Evolutionary conservation across 2,888 invertebrate genomes (phyloP), one percentile per base, ranked within the genome.

Genomic region (Cordilura impudica): DNA sequence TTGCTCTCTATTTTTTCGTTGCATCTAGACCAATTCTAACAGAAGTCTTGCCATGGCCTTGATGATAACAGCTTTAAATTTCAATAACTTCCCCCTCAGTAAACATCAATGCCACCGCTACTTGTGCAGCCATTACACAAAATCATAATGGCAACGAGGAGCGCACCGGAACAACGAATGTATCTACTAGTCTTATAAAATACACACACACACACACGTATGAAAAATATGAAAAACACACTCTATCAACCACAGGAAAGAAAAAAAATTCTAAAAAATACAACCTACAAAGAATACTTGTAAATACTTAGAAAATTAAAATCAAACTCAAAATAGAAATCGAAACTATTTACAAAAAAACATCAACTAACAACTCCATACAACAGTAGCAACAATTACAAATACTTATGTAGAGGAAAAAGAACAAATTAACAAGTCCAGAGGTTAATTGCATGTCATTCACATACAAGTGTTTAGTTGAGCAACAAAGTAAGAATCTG

Each of bases 371-470:
- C 29, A 43, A 21, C 10, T 4, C 39, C 8, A n/a, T n/a, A n/a
- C n/a, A n/a, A 53, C 51, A n/a, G 4, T 23, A 12, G 14, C 51
- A 7, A 53, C 5, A 23, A 19, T 47, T 16, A 19, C 7, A 19
- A 14, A 4, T 39, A 39, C 51, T 14, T n/a, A n/a, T 14, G 26
- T 26, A 60, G 5, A 26, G 4, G 12, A 14, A 53, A 71, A 45
- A 45, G 29, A 29, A 35, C 35, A 72, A 56, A 56, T 65, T 47
- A 54, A 61, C 10, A 63, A 45, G 54, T 45, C 63, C 35, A 49
- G 54, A 72, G 56, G 56, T 65, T 65, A 72, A 72, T 63, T 72
- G 49, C 31, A 49, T 53, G 51, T 26, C 31, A 63, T 31, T 47
- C 21, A 45, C 14, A 53, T 14, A 23, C 39, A 19, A 43, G n/a